Evolutionary conservation across 2,888 invertebrate species (phyloP).

Genomic region (Amblyjoppa proteus): DNA sequence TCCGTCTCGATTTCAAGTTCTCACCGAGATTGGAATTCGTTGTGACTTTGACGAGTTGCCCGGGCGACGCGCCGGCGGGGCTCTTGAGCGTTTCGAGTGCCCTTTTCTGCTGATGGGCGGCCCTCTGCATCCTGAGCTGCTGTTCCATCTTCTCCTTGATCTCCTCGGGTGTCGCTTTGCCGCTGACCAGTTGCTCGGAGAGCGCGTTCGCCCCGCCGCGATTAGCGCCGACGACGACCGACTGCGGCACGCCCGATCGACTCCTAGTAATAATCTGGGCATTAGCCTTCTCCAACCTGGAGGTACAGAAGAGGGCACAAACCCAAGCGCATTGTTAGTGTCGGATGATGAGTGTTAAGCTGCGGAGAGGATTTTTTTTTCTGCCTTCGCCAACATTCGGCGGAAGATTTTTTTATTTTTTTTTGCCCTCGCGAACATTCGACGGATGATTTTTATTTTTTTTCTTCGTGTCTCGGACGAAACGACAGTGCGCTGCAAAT

Average conservation of each 20-base stretch:
- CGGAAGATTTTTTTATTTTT: slow-evolving; percentile 62
- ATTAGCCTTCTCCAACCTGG: slow-evolving; percentile 89
- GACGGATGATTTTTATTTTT: slow-evolving; percentile 56
- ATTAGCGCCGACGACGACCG: slow-evolving; percentile 86
- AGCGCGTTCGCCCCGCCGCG: slow-evolving; percentile 76
- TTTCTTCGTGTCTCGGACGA: not conserved
- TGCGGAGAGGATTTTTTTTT: slow-evolving; percentile 52
- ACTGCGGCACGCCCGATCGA: slow-evolving; percentile 89
- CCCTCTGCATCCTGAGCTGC: slow-evolving; percentile 94
- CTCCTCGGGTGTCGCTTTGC: slow-evolving; percentile 90
- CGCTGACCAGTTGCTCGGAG: slow-evolving; percentile 84
- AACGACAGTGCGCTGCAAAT: not conserved
- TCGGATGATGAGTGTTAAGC: slow-evolving; percentile 77
- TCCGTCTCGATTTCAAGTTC: slow-evolving; percentile 6
- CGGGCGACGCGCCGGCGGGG: slow-evolving; percentile 82
- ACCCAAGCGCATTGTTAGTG: slow-evolving; percentile 82
- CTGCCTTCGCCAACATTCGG: too few species aligned
- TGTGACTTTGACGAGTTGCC: slow-evolving; percentile 86
- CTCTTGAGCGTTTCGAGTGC: slow-evolving; percentile 87
- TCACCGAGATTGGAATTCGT: slow-evolving; percentile 87
- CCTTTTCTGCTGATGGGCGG: slow-evolving; percentile 95
- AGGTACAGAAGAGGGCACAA: slow-evolving; percentile 79
- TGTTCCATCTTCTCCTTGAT: slow-evolving; percentile 97
- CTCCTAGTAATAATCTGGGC: slow-evolving; percentile 93
- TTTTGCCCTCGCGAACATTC: too few species aligned